Evolutionary conservation across 2,888 invertebrate species (phyloP).

Genomic region (Melolontha melolontha): DNA sequence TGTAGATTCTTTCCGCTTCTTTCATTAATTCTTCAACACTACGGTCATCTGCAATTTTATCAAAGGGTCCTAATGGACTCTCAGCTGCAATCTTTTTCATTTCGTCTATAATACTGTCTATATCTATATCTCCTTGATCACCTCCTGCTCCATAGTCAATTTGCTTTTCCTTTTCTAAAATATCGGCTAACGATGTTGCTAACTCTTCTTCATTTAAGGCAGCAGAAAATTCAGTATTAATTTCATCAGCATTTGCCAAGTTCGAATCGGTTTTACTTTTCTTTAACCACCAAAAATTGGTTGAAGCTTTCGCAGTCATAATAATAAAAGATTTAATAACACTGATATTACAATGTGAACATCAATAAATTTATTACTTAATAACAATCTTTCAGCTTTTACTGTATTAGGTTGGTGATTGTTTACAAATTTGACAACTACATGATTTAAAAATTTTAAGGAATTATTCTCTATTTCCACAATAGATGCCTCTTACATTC

Average conservation of each 20-base stretch:
- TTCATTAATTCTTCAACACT: slow-evolving; percentile 72
- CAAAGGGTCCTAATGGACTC: slow-evolving; percentile 64
- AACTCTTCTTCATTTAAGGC: slow-evolving; percentile 51
- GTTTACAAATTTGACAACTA: slow-evolving; percentile 39
- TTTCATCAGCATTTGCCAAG: slow-evolving; percentile 45
- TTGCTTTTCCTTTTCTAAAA: slow-evolving; percentile 60
- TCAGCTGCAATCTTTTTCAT: slow-evolving; percentile 70
- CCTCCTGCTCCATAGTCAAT: slow-evolving; percentile 51
- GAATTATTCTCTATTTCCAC: neutral
- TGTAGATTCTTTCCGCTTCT: slow-evolving; percentile 70
- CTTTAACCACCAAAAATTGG: slow-evolving; percentile 61
- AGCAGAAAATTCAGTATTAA: slow-evolving; percentile 37
- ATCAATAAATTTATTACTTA: slow-evolving; percentile 22
- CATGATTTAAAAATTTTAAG: neutral
- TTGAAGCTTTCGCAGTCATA: slow-evolving; percentile 33
- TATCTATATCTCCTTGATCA: slow-evolving; percentile 69
- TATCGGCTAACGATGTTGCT: slow-evolving; percentile 60
- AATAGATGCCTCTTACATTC: neutral
- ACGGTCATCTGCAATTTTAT: slow-evolving; percentile 65
- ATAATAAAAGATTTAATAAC: slow-evolving; percentile 1
- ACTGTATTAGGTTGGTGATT: slow-evolving; percentile 14
- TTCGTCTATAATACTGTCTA: slow-evolving; percentile 77
- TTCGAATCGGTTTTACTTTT: slow-evolving; percentile 49
- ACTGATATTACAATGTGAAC: slow-evolving; percentile 1
- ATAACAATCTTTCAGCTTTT: neutral